Evolutionary conservation across 1,140 invertebrate species (phyloP).

Genomic region (Calliphora vicina): DNA sequence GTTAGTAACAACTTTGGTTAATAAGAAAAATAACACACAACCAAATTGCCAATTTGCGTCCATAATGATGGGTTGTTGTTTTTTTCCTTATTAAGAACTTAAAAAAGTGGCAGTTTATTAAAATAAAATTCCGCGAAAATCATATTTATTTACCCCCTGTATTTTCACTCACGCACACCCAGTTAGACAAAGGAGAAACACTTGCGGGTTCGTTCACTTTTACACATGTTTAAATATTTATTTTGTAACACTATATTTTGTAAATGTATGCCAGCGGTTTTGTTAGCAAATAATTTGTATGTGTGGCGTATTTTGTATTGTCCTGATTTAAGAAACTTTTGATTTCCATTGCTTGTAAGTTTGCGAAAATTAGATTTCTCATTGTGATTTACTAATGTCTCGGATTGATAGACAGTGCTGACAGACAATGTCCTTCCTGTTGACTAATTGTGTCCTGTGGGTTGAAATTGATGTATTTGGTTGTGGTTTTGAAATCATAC

Average conservation of each 20-base stretch:
- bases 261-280: background rate
- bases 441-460: too few relatives aligned
- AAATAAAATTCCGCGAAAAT: background rate
- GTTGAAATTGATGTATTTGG: too few relatives aligned
- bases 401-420: too few relatives aligned
- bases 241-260: slow-evolving; percentile 1
- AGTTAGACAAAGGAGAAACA: too few relatives aligned
- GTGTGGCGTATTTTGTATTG: background rate
- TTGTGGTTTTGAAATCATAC: too few relatives aligned
- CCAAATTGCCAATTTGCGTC: background rate
- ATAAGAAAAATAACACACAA: too few relatives aligned
- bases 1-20: too few relatives aligned
- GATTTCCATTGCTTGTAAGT: too few relatives aligned
- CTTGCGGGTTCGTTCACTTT: too few relatives aligned
- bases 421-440: too few relatives aligned
- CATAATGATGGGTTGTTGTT: background rate
- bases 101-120: background rate
- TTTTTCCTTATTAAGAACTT: background rate
- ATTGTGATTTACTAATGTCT: background rate
- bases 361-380: background rate
- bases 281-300: background rate
- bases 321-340: background rate
- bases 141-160: background rate
- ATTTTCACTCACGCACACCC: background rate
- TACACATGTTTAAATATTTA: background rate